phyloP scores from a whole-genome alignment of 2,113 vertebrate genomes.

The Eublepharis macularius region DNA sequence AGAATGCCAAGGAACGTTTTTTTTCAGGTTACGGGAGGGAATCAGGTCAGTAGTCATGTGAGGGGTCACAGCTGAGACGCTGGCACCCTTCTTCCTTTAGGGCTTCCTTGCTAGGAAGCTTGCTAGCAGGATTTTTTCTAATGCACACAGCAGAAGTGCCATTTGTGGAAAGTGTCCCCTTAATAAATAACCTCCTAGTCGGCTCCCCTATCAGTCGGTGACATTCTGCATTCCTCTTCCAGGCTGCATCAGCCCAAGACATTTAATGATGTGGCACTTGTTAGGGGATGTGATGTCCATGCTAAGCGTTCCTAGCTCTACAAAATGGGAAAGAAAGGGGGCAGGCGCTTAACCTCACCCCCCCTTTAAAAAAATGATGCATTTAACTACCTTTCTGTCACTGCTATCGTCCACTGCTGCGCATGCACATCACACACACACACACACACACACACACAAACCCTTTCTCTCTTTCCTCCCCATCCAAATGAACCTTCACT shows the following conservation, averaged over 20 bases:
- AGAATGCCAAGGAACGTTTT: background rate
- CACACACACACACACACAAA: background rate
- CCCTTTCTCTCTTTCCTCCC: background rate
- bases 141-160: constrained; percentile 75
- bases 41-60: background rate
- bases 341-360: background rate
- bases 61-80: background rate
- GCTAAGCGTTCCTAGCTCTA: constrained; percentile 63
- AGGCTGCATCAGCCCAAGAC: constrained; percentile 72
- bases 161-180: constrained; percentile 75
- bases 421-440: background rate
- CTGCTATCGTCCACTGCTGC: background rate
- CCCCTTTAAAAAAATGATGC: background rate
- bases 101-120: background rate
- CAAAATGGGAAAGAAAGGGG: constrained; percentile 70
- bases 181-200: constrained; percentile 77
- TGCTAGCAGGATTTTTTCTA: constrained; percentile 6
- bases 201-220: constrained; percentile 75
- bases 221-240: constrained; percentile 78
- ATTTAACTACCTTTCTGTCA: rapidly evolving
- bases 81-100: background rate
- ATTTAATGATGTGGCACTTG: constrained; percentile 78
- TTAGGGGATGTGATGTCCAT: constrained; percentile 71
- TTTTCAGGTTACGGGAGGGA: background rate
- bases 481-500: constrained; percentile 19